Conservation (phyloP, 2,797 vertebrate species). For the Gallinago stenura region DNA sequence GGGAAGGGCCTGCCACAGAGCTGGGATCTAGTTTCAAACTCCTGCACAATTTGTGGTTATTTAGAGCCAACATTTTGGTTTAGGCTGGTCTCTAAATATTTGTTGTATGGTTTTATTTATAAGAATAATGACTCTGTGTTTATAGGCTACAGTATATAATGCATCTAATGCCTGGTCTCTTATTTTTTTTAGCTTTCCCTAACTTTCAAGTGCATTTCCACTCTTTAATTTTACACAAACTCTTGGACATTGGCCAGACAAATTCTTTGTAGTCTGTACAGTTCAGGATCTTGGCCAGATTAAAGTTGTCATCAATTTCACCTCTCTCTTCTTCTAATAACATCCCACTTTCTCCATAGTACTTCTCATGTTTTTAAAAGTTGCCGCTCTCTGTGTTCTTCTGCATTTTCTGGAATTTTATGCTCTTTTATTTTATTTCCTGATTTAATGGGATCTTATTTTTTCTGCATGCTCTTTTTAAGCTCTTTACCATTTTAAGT, state of each 20-base stretch:
- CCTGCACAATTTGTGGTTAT: slow-evolving; percentile 21
- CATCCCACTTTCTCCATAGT: not conserved
- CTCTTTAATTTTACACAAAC: slow-evolving; percentile 48
- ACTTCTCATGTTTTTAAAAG: not conserved
- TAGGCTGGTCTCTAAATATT: slow-evolving; percentile 34
- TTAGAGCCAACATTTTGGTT: slow-evolving; percentile 33
- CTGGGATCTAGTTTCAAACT: slow-evolving; percentile 45
- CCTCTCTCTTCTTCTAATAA: slow-evolving; percentile 9
- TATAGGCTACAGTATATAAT: not conserved
- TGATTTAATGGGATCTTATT: not conserved
- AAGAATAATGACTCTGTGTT: slow-evolving; percentile 37
- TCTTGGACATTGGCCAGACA: slow-evolving; percentile 35
- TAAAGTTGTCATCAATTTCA: slow-evolving; percentile 52
- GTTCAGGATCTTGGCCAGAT: slow-evolving; percentile 33
- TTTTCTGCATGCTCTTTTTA: not conserved
- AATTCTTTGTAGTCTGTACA: slow-evolving; percentile 26
- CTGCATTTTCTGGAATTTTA: not conserved
- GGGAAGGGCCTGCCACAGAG: not conserved
- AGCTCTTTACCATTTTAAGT: not conserved
- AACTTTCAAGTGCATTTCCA: slow-evolving; percentile 31
- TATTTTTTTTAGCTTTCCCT: not conserved
- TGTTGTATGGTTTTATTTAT: slow-evolving; percentile 53
- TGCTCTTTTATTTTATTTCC: not conserved
- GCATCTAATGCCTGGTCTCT: not conserved
- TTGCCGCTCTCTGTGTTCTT: not conserved